phyloP scores from a whole-genome alignment of 1,140 invertebrate species.

The Bombus sylvicola region DNA sequence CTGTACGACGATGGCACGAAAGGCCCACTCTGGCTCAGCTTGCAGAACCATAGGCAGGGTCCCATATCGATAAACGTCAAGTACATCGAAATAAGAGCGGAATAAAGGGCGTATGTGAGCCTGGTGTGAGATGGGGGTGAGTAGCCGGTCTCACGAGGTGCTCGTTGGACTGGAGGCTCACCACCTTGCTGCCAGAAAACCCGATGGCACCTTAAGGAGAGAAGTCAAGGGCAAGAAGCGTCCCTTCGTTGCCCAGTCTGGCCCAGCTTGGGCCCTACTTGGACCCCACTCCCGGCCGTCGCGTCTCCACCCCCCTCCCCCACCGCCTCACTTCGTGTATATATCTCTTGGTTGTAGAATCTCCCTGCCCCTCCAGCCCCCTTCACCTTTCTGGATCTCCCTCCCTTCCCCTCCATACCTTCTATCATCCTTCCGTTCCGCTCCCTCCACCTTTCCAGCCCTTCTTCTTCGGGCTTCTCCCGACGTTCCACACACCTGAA shows the following conservation, averaged over 20 bases:
- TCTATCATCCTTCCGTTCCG: slow-evolving; percentile 58
- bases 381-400: slow-evolving; percentile 35
- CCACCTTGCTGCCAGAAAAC: slow-evolving; percentile 67
- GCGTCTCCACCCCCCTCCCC: slow-evolving; percentile 41
- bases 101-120: slow-evolving; percentile 15
- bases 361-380: slow-evolving; percentile 43
- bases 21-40: neutral
- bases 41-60: slow-evolving; percentile 6
- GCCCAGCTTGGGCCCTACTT: slow-evolving; percentile 54
- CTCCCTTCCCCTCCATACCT: slow-evolving; percentile 34
- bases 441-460: slow-evolving; percentile 7
- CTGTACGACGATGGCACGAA: neutral
- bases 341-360: slow-evolving; percentile 4
- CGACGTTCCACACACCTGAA: slow-evolving; percentile 26
- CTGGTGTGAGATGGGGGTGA: slow-evolving; percentile 13
- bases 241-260: slow-evolving; percentile 59
- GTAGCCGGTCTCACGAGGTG: slow-evolving; percentile 45
- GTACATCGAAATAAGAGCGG: slow-evolving; percentile 50
- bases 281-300: slow-evolving; percentile 31
- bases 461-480: slow-evolving; percentile 50
- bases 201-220: slow-evolving; percentile 68
- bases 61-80: slow-evolving; percentile 41
- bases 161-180: slow-evolving; percentile 32
- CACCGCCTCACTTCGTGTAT: neutral
- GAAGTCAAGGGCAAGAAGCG: slow-evolving; percentile 71